Evolutionary conservation across 2,797 vertebrate species (phyloP), one percentile per base, ranked within the genome.

Genomic region (Rhynchotus rufescens): DNA sequence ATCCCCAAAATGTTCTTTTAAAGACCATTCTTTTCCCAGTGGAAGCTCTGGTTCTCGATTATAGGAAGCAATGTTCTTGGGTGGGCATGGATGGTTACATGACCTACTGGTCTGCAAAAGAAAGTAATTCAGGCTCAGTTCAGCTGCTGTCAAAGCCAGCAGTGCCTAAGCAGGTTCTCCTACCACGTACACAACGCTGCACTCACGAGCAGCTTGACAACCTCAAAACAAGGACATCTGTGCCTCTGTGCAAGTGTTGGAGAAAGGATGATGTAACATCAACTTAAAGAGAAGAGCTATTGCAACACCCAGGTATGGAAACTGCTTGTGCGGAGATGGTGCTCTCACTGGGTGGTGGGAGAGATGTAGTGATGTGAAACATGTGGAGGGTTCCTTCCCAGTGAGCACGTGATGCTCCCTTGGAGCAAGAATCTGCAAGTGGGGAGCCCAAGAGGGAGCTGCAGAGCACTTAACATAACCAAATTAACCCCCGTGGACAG

Each of bases 401-500:
- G 30, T 0, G 2, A 76, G 49, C 60, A 20, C 0, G 9, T 60
- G 69, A 73, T 90, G 88, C 80, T 84, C 91, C 89, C 64, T 40
- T 0, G 0, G 75, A 81, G 75, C 13, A 25, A 54, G 40, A 56
- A 19, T 34, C 42, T 80, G 72, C 0, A 1, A 93, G 61, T 30
- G 45, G 0, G 15, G 23, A 77, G 59, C 92, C 93, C 95, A 92
- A 0, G 89, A 90, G 96, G 90, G 73, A 94, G 69, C 49, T n/a
- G 85, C 45, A 82, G 80, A 93, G 74, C 17, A 0, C 89, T 94
- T 92, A 93, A 92, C 80, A 86, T 1, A 38, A 80, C 85, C 87
- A 96, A 96, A 96, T 97, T 89, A 87, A 96, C 94, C 96, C 96
- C 97, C 13, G 66, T 71, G 76, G 91, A 81, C 87, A 56, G 82